Base-by-base conservation (phyloP, 2,113 vertebrate species). In the Tychaedon coryphoeus region DNA sequence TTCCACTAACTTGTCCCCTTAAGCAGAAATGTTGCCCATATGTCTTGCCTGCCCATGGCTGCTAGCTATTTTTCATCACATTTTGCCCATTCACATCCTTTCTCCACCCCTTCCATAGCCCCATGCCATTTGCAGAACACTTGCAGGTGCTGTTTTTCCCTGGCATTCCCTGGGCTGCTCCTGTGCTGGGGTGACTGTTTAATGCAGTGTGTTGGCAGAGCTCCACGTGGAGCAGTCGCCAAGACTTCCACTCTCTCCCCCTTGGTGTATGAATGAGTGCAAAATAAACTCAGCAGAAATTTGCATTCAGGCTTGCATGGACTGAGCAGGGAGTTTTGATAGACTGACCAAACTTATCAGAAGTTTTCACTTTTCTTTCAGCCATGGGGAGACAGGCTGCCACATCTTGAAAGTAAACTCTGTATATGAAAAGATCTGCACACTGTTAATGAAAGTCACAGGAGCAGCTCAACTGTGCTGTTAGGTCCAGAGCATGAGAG, bases 371-470 rank as follows among this genome's bases (percentile, higher is more conserved):
- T 87, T 88, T 88, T 89, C 53, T 90, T 96, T 93, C 36, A 14
- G 56, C 86, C 92, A 38, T 0, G 2, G 48, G 53, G 77, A 81
- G 36, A 61, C 79, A 75, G 65, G 67, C 86, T 88, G 87, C 45
- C 86, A 95, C 48, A 57, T 87, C 85, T 95, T 86, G 77, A 69
- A 33, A 95, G 97, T 97, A 45, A 45, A 47, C 12, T 69, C 31
- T 15, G 7, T 69, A 0, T 20, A 19, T 93, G 96, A 97, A 97
- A 95, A 97, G 91, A 97, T 69, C 71, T 93, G 77, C 34, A 60
- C 53, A 11, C 28, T 86, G 88, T 97, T 97, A 96, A 97, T 98
- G 82, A 96, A 97, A 97, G 89, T 88, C 97, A 66, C 25, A 74
- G 87, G 73, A 84, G 47, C 56, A 91, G 97, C 96, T 98, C 96